A percentile compares a stretch with the other conserved stretches of the same genome.
Evolutionary conservation across 2,888 invertebrate species (phyloP).

Genomic region (Villa cingulata): DNA sequence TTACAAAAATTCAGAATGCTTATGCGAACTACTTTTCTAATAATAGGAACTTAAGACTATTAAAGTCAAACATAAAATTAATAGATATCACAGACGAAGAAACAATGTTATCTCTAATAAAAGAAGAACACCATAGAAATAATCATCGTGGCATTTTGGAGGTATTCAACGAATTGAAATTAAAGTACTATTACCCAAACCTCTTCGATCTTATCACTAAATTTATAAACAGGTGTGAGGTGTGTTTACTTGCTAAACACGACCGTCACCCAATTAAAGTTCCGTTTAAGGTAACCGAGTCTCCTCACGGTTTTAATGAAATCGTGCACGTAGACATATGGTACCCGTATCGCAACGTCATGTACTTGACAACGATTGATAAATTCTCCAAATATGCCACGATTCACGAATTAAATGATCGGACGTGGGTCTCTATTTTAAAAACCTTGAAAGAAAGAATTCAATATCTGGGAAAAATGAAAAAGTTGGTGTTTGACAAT

Average conservation of each 20-base stretch:
- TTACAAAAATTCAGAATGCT: too few species aligned
- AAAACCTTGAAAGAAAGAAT: not conserved
- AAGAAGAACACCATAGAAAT: slow-evolving; percentile 2
- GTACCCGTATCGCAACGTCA: not conserved
- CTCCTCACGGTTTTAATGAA: not conserved
- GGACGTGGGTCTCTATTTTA: not conserved
- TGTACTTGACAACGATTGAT: not conserved
- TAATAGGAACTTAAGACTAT: too few species aligned
- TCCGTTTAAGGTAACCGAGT: not conserved
- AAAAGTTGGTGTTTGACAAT: too few species aligned
- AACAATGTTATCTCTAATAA: not conserved
- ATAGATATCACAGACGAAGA: not conserved
- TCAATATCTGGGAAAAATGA: too few species aligned
- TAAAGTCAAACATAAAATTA: slow-evolving; percentile 1
- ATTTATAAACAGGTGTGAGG: not conserved
- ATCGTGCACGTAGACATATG: slow-evolving; percentile 2
- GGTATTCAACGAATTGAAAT: slow-evolving; percentile 2
- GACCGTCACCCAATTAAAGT: not conserved
- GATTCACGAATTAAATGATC: not conserved
- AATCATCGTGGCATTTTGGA: slow-evolving; percentile 4
- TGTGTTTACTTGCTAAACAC: not conserved
- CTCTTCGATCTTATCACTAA: not conserved
- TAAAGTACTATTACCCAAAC: not conserved
- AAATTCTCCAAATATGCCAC: slow-evolving; percentile 1
- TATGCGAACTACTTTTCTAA: too few species aligned